A percentile compares a stretch with the other conserved stretches of the same genome.
Conservation (phyloP, 2,797 vertebrate species). For the Girardinus metallicus region DNA sequence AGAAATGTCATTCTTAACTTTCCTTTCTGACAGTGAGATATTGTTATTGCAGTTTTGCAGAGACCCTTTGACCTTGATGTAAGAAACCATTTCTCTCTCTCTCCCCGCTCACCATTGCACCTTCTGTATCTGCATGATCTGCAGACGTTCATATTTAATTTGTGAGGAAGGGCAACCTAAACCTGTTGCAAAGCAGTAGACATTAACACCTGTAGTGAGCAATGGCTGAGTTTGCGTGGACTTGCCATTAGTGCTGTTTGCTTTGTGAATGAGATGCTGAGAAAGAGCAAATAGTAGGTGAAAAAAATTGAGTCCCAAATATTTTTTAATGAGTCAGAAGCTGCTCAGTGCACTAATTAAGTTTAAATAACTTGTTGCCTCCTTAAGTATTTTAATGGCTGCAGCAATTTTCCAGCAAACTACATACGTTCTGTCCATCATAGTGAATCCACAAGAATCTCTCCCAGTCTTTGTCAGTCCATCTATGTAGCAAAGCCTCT, state of each 20-base stretch:
- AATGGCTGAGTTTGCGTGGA: background rate
- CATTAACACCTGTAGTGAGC: background rate
- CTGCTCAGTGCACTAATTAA: background rate
- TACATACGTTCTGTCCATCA: background rate
- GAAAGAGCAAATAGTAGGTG: background rate
- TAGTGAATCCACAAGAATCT: background rate
- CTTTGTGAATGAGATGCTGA: slow-evolving; percentile 2
- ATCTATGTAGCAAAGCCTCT: background rate
- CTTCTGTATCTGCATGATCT: background rate
- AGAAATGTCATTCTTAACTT: background rate
- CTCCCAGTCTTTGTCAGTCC: background rate
- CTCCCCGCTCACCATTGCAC: background rate
- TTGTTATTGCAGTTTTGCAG: background rate
- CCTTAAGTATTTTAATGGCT: background rate
- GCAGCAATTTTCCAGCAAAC: background rate
- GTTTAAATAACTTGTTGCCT: slow-evolving; percentile 2
- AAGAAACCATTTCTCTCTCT: background rate
- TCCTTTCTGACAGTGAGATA: background rate
- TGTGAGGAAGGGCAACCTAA: background rate
- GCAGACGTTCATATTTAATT: background rate
- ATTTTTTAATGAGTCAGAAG: background rate
- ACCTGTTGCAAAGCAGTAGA: background rate
- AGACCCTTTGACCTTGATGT: background rate
- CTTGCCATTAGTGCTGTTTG: background rate
- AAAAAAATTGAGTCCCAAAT: background rate